Conservation (phyloP, 2,888 invertebrate species). For the Diarsia brunnea region DNA sequence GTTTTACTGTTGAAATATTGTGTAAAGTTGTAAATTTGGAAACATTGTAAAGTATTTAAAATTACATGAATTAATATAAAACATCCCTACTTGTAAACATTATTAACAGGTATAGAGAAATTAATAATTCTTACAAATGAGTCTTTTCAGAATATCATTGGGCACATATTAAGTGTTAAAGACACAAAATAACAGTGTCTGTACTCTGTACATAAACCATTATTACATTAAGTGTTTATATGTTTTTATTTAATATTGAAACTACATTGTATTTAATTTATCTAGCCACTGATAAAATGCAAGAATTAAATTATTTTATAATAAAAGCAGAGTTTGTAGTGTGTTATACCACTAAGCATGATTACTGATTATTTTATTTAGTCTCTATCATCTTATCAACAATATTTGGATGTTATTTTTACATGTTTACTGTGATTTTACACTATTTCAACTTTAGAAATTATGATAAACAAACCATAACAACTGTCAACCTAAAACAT, state of each 20-base stretch:
- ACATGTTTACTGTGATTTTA: background rate
- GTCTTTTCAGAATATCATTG: background rate
- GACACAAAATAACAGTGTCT: background rate
- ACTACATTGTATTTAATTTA: background rate
- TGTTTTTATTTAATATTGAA: background rate
- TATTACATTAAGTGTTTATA: background rate
- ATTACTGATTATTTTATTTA: background rate
- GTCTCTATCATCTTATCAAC: background rate
- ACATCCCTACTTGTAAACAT: background rate
- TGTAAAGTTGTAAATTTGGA: background rate
- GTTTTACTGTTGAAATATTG: background rate
- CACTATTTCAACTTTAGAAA: background rate
- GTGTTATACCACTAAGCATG: background rate
- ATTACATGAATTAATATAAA: too few relatives aligned
- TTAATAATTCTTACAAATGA: background rate
- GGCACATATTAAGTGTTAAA: background rate
- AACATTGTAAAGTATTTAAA: background rate
- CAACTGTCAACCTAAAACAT: slow-evolving; percentile 40
- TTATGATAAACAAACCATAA: slow-evolving; percentile 40
- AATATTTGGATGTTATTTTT: background rate
- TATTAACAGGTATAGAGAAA: background rate
- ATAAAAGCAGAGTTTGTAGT: background rate
- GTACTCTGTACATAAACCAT: background rate
- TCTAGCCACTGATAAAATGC: background rate
- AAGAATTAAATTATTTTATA: background rate